Conservation (phyloP, 2,113 vertebrate species). For the Sapajus apella region DNA sequence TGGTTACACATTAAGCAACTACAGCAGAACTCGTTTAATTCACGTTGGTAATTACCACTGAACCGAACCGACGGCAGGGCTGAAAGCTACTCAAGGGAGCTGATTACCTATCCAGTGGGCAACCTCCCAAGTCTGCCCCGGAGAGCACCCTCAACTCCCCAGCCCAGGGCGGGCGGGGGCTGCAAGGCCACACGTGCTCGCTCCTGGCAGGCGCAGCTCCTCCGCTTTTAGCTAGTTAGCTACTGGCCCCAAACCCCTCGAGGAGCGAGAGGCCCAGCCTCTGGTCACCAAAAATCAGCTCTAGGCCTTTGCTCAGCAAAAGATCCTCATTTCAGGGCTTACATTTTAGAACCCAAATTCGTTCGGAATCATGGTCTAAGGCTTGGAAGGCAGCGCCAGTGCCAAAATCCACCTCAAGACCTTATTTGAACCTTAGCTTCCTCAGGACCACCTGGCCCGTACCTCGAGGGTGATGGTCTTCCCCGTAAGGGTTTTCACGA, state of each 20-base stretch:
- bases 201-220: background rate
- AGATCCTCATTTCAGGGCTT: fast-evolving
- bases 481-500: conserved; percentile 99
- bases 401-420: background rate
- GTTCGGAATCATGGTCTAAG: fast-evolving
- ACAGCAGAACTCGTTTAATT: background rate
- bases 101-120: fast-evolving
- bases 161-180: fast-evolving
- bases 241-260: fast-evolving
- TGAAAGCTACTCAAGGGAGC: background rate
- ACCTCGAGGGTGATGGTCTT: conserved; percentile 99
- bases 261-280: fast-evolving
- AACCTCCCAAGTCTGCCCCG: background rate
- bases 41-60: too few species aligned
- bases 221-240: conserved; percentile 75
- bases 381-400: fast-evolving
- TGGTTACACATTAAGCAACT: background rate
- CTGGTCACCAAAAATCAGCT: fast-evolving
- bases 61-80: too few species aligned
- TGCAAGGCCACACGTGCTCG: background rate
- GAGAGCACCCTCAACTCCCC: too few species aligned
- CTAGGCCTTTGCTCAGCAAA: fast-evolving
- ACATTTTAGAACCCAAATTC: fast-evolving
- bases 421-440: background rate
- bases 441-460: background rate